phyloP scores from a whole-genome alignment of 2,113 vertebrate genomes.

The Kryptolebias marmoratus region DNA sequence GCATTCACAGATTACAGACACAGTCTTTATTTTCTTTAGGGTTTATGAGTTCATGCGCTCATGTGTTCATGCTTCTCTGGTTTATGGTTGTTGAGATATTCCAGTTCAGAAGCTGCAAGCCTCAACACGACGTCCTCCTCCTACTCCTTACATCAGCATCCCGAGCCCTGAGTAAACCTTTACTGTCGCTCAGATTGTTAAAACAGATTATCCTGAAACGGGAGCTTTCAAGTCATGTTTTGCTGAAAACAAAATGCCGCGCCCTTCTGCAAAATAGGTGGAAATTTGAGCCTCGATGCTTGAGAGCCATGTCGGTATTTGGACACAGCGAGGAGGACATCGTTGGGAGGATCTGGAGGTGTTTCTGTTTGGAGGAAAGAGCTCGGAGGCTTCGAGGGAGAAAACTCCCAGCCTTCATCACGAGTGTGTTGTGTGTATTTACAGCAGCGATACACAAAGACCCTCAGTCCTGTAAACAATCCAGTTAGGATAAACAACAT shows the following conservation, averaged over 20 bases:
- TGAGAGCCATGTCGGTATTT: constrained; percentile 7
- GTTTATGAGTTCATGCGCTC: constrained; percentile 10
- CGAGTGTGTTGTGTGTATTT: constrained; percentile 24
- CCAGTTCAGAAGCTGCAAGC: neutral
- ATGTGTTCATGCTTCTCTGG: neutral
- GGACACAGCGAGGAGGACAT: neutral
- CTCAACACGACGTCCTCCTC: neutral
- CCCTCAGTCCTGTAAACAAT: neutral
- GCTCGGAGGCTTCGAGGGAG: no score
- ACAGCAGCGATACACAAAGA: constrained; percentile 32
- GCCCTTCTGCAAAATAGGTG: neutral
- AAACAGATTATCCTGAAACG: no score
- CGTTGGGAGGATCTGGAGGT: neutral
- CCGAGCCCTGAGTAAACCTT: neutral
- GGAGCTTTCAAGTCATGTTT: neutral
- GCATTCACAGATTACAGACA: no score
- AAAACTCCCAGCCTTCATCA: neutral
- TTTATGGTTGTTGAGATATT: constrained; percentile 1
- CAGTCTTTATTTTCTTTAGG: neutral
- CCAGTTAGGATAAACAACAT: neutral
- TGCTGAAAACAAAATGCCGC: no score
- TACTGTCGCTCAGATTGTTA: neutral
- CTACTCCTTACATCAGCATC: neutral
- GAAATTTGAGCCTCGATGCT: neutral
- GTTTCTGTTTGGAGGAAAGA: neutral